phyloP scores from a whole-genome alignment of 2,888 invertebrate species.

The Drosophila demipolita region DNA sequence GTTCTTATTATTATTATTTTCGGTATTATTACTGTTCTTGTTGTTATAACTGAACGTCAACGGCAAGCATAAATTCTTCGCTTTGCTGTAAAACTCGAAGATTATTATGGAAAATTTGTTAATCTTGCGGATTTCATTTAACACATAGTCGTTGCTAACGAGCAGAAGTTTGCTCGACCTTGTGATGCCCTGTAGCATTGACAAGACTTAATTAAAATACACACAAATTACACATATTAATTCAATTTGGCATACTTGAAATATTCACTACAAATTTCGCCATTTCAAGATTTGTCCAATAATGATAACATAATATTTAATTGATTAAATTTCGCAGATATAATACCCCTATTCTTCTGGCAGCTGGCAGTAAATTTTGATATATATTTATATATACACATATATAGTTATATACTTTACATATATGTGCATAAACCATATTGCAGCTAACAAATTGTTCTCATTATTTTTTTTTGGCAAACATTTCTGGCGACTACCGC shows the following conservation, averaged over 20 bases:
- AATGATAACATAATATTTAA: not conserved
- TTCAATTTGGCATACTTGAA: not conserved
- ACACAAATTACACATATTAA: not conserved
- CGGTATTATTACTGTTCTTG: conserved; percentile 5
- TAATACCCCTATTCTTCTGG: not conserved
- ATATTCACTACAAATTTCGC: not conserved
- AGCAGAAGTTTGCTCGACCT: not conserved
- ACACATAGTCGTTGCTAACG: not conserved
- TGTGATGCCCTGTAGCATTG: not conserved
- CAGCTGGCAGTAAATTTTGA: not conserved
- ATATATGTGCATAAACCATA: not conserved
- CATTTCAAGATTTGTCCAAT: not conserved
- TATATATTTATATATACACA: not conserved
- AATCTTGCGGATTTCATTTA: conserved; percentile 21
- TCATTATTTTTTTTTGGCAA: conserved; percentile 36
- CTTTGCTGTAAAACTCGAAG: conserved; percentile 10
- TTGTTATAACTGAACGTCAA: conserved; percentile 11
- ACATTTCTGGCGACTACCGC: conserved; percentile 32
- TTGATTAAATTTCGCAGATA: not conserved
- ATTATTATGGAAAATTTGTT: conserved; percentile 14
- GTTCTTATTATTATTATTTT: conserved; percentile 2
- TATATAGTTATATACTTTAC: not conserved
- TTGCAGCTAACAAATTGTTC: conserved; percentile 23
- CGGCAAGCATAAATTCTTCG: conserved; percentile 30
- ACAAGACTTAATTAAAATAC: not conserved